Evolutionary conservation across 2,888 invertebrate genomes (phyloP).

Genomic region (Drosophila tripunctata): DNA sequence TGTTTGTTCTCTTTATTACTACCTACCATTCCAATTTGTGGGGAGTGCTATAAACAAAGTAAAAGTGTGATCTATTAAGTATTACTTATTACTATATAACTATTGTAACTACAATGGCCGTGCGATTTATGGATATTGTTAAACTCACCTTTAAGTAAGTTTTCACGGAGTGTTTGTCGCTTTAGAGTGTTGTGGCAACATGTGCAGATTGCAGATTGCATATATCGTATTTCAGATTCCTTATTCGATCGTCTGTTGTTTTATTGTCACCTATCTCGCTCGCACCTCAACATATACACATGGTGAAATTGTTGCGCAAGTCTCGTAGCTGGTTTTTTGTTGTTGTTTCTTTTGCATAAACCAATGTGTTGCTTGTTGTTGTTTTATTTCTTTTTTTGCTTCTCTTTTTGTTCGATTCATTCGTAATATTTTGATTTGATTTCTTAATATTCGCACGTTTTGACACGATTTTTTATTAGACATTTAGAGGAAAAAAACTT

Average conservation of each 20-base stretch:
- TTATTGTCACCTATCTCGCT: slow-evolving; percentile 27
- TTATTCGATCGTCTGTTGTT: slow-evolving; percentile 32
- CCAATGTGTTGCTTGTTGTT: slow-evolving; percentile 24
- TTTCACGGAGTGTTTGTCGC: too few relatives aligned
- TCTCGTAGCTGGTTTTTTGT: slow-evolving; percentile 43
- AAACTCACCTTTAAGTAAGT: slow-evolving; percentile 82
- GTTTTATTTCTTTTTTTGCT: slow-evolving; percentile 34
- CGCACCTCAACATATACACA: slow-evolving; percentile 9
- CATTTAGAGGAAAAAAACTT: slow-evolving; percentile 33
- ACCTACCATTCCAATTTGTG: slow-evolving; percentile 6
- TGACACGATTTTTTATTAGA: slow-evolving; percentile 37
- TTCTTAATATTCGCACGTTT: slow-evolving; percentile 58
- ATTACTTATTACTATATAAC: too few relatives aligned
- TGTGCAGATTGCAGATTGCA: slow-evolving; percentile 8
- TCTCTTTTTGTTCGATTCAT: slow-evolving; percentile 15
- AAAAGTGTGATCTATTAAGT: neutral
- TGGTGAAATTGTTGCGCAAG: slow-evolving; percentile 74
- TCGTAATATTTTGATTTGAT: slow-evolving; percentile 25
- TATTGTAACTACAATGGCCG: slow-evolving; percentile 72
- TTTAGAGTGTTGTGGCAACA: slow-evolving; percentile 33
- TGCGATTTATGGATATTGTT: slow-evolving; percentile 75
- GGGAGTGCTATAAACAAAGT: slow-evolving; percentile 1
- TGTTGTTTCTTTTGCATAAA: slow-evolving; percentile 44
- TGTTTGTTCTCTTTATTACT: slow-evolving; percentile 9
- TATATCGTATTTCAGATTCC: too few relatives aligned